phyloP scores from a whole-genome alignment of 2,797 vertebrate genomes.

The Poecilia gillii region DNA sequence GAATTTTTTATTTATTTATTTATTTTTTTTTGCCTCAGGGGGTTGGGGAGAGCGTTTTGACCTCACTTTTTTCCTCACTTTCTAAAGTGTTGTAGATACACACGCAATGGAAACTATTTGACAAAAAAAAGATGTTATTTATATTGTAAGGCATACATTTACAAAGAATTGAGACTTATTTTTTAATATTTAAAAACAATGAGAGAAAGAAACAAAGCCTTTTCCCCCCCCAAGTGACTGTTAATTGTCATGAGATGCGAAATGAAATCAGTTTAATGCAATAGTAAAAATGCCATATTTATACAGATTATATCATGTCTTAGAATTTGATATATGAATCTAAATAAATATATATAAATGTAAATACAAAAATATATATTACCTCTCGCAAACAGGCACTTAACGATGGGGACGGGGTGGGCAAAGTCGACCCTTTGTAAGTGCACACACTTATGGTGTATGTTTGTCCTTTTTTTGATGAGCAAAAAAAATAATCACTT shows the following conservation, averaged over 20 bases:
- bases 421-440: constrained; percentile 64
- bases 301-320: constrained; percentile 84
- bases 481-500: constrained; percentile 11
- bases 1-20: constrained; percentile 13
- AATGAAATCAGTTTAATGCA: constrained; percentile 90
- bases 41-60: constrained; percentile 66
- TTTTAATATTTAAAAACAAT: constrained; percentile 94
- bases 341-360: constrained; percentile 69
- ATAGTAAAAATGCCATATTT: constrained; percentile 94
- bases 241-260: constrained; percentile 84
- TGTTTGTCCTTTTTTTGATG: constrained; percentile 59
- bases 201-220: constrained; percentile 89
- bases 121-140: constrained; percentile 80
- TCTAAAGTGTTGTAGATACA: constrained; percentile 85
- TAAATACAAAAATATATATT: constrained; percentile 81
- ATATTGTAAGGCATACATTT: constrained; percentile 94
- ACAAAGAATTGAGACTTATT: constrained; percentile 94
- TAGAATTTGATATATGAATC: constrained; percentile 79
- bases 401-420: constrained; percentile 73
- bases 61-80: constrained; percentile 77
- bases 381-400: constrained; percentile 89
- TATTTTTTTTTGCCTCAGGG: constrained; percentile 42
- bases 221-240: constrained; percentile 83
- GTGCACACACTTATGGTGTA: constrained; percentile 74
- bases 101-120: constrained; percentile 77